Evolutionary conservation across 2,888 invertebrate species (phyloP).

Genomic region (Ramazzottius varieornatus): DNA sequence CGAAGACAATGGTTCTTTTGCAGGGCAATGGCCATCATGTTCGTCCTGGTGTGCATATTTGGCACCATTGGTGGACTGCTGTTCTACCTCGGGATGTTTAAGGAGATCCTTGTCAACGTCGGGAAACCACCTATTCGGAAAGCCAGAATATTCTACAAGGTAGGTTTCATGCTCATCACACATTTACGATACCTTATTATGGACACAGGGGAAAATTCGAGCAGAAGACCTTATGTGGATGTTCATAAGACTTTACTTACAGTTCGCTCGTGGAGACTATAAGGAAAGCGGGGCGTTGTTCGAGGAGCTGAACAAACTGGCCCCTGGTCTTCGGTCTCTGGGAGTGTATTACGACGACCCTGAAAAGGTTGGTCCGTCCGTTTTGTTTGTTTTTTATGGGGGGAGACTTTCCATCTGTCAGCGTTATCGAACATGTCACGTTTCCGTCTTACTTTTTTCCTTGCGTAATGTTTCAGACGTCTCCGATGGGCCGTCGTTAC

Average conservation of each 20-base stretch:
- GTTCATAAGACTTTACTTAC: too few species aligned
- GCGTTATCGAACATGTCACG: too few species aligned
- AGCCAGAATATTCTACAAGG: not conserved
- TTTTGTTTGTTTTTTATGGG: not conserved
- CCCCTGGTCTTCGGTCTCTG: constrained; percentile 19
- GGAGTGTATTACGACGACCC: constrained; percentile 27
- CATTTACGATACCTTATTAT: too few species aligned
- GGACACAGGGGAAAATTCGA: too few species aligned
- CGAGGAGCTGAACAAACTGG: constrained; percentile 20
- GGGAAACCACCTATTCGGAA: not conserved
- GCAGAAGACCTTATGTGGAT: too few species aligned
- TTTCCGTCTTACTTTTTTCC: not conserved
- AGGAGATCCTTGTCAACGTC: not conserved
- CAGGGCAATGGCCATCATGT: not conserved
- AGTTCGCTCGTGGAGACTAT: constrained; percentile 24
- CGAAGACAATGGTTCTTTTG: too few species aligned
- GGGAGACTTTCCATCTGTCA: too few species aligned
- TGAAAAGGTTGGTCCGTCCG: constrained; percentile 18
- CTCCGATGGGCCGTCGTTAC: not conserved
- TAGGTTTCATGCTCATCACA: not conserved
- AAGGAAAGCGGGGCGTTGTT: constrained; percentile 22
- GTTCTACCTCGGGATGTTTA: not conserved
- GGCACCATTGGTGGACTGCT: not conserved
- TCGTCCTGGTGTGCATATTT: not conserved
- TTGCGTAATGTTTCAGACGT: not conserved